Percentiles rank a stretch among this genome's conserved stretches.
These are phyloP conservation scores for Climacteris rufus DNA, from an alignment of 2,113 vertebrate species.

Conservation along the genomic window DNA sequence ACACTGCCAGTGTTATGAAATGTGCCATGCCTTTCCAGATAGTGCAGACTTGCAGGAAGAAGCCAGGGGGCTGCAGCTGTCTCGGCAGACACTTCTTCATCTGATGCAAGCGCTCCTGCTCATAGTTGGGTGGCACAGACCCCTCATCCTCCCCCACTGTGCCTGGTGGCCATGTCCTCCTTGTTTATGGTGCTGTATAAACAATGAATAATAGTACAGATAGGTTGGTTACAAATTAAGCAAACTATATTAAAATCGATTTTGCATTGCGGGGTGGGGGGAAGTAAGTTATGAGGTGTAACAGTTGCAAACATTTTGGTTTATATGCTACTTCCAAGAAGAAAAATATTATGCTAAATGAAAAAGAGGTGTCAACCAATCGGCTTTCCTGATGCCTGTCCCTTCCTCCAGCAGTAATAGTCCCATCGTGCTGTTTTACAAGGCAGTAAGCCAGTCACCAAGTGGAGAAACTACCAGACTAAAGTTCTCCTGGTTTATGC, in stretches of 20 bases:
- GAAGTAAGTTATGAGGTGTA: conserved; percentile 63
- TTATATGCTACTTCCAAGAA: conserved; percentile 63
- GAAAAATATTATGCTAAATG: conserved; percentile 57
- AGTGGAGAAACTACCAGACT: conserved; percentile 8
- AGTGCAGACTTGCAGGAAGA: accelerated
- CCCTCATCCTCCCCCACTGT: accelerated
- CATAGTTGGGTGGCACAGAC: accelerated
- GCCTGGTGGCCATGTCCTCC: accelerated
- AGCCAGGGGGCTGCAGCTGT: not conserved
- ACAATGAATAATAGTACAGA: not conserved
- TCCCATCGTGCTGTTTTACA: conserved; percentile 48
- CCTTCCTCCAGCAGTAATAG: conserved; percentile 26
- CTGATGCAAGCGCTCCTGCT: not conserved
- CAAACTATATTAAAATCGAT: not conserved
- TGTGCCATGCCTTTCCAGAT: accelerated
- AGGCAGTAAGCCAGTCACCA: conserved; percentile 48
- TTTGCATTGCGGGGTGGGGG: not conserved
- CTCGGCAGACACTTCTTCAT: accelerated
- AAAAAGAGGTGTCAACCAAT: conserved; percentile 17
- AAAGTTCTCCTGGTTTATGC: not conserved
- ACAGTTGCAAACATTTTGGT: conserved; percentile 57
- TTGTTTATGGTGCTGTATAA: not conserved
- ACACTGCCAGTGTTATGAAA: not conserved
- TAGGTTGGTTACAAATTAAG: conserved; percentile 13
- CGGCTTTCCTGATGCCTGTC: not conserved